Conservation (phyloP, 2,113 vertebrate genomes). For the Ailuropoda melanoleuca region DNA sequence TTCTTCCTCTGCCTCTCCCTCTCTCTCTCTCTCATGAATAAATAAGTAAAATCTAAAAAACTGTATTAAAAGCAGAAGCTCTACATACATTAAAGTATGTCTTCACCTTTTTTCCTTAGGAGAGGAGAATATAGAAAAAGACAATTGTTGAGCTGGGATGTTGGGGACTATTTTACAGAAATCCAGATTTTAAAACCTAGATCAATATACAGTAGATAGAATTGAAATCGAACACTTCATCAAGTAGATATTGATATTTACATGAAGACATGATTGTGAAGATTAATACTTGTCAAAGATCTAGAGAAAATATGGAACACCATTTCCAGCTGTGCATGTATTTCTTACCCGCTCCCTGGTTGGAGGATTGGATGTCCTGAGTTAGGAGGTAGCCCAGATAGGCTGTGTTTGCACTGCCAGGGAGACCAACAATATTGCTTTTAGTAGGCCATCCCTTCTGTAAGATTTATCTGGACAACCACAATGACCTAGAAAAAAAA, state of each 20-base stretch:
- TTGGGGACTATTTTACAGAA: neutral
- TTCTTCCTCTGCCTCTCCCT: neutral
- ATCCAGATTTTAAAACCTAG: neutral
- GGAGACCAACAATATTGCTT: neutral
- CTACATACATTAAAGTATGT: neutral
- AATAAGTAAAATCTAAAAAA: neutral
- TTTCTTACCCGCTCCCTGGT: neutral
- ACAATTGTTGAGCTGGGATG: neutral
- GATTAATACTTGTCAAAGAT: neutral
- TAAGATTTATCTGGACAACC: neutral
- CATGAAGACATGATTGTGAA: neutral
- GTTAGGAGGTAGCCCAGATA: neutral
- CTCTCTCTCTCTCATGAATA: neutral
- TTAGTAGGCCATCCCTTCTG: neutral
- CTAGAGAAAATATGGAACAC: neutral
- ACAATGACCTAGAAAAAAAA: conserved; percentile 13
- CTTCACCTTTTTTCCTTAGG: neutral
- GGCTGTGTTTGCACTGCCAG: neutral
- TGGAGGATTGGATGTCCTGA: conserved; percentile 1
- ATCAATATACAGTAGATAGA: neutral
- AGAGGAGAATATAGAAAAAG: neutral
- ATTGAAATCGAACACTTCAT: neutral
- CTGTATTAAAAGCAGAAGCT: neutral
- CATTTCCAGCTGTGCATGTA: neutral
- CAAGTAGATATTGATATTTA: neutral